phyloP scores from a whole-genome alignment of 2,888 invertebrate genomes.

The Meghimatium bilineatum region DNA sequence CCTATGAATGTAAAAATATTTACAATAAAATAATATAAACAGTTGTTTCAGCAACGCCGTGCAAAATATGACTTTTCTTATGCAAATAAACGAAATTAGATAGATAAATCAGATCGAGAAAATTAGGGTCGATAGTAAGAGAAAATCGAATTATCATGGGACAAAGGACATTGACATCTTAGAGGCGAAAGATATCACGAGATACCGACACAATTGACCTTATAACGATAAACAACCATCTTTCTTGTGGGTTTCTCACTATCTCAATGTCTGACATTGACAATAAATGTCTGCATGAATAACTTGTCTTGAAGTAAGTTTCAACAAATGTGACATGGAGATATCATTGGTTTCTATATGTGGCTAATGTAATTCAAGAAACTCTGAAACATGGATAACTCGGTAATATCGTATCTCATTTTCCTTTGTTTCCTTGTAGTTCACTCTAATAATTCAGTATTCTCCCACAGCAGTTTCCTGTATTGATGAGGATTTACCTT shows the following conservation, averaged over 20 bases:
- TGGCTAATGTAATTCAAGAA: too few species aligned
- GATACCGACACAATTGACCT: background rate
- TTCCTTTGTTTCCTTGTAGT: too few species aligned
- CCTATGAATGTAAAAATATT: too few species aligned
- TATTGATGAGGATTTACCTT: too few species aligned
- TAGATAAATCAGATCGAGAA: background rate
- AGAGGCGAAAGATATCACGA: background rate
- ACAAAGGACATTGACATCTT: background rate
- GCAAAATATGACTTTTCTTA: background rate
- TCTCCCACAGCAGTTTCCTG: too few species aligned
- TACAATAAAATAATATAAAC: too few species aligned
- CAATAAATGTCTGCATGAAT: background rate
- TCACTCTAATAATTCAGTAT: too few species aligned
- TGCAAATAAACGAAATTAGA: background rate
- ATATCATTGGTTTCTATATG: too few species aligned
- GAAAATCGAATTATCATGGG: conserved; percentile 13
- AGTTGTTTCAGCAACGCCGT: background rate
- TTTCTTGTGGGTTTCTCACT: too few species aligned
- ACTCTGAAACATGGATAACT: too few species aligned
- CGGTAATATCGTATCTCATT: too few species aligned
- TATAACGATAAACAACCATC: background rate
- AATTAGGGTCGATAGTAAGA: conserved; percentile 1
- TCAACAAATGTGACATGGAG: background rate
- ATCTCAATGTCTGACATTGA: too few species aligned
- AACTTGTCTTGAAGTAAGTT: background rate